Evolutionary conservation across 2,113 vertebrate genomes (phyloP), one percentile per base, ranked within the genome.

Genomic region (Pipra filicauda): DNA sequence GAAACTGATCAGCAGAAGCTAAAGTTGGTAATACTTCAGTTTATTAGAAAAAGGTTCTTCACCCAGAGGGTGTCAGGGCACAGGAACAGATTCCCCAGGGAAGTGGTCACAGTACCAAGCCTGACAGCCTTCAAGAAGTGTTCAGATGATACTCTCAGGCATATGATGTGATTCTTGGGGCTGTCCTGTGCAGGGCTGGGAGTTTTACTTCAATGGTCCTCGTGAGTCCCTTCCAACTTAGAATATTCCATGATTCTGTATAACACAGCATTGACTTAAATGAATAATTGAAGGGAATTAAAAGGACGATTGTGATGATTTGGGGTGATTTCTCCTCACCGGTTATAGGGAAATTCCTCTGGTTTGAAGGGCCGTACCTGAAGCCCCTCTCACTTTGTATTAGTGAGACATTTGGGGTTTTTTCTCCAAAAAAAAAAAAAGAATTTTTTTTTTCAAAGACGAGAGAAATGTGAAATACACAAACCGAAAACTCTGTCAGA

Each of bases 391-490:
- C 51, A 7, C 33, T 5, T 23, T 5, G 0, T 4, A 37, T 23
- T 5, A 43, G 12, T 0, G 12, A 79, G 24, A 19, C 22, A 6
- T 9, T 7, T 18, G 6, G 6, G 0, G 16, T 35, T 49, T 15
- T 22, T 5, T 30, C 18, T 39, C 17, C 28, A 28, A 54, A 54
- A 54, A 54, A 31, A 17, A 30, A 52, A 27, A 8, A 8, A 52
- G 26, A 5, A 8, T 15, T 54, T 30, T 18, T 55, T 30, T 21
- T 11, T 2, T 9, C 31, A 33, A 10, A 22, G 49, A 24, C 0
- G 51, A 48, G 15, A 27, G 16, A 37, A 64, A 55, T 0, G 39
- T 5, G 52, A 85, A 67, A 37, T 0, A 51, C 49, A 24, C 44
- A 13, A 9, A 48, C 1, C 11, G 4, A 24, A 37, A 16, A 4